Evolutionary conservation across 2,888 invertebrate genomes (phyloP).

Genomic region (Sympetrum striolatum): DNA sequence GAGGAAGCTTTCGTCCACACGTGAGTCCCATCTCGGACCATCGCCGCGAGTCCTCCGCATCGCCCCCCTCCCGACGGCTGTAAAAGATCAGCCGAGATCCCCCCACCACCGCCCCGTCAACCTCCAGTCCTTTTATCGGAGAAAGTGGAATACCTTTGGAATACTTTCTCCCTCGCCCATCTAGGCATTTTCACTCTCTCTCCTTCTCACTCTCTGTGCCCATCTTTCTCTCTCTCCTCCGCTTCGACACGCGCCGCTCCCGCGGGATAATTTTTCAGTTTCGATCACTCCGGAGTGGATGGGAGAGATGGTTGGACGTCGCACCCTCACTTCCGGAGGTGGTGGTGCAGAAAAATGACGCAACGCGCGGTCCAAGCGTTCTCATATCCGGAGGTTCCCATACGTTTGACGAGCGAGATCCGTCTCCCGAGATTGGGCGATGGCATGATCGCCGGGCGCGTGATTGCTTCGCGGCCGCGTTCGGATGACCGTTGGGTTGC

Average conservation of each 20-base stretch:
- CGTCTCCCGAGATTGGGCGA: too few species aligned
- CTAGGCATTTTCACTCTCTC: background rate
- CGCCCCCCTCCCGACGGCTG: background rate
- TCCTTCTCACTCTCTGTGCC: background rate
- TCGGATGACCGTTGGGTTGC: too few species aligned
- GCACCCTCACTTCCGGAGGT: too few species aligned
- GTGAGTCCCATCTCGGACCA: background rate
- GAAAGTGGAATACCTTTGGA: constrained; percentile 40
- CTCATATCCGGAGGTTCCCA: too few species aligned
- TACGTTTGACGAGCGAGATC: too few species aligned
- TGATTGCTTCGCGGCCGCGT: too few species aligned
- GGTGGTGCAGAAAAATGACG: too few species aligned
- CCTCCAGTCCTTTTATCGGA: constrained; percentile 21
- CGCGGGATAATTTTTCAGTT: background rate
- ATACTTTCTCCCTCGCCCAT: constrained; percentile 27
- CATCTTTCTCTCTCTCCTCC: background rate
- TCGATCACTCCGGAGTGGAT: background rate
- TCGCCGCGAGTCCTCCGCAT: background rate
- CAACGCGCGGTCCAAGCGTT: too few species aligned
- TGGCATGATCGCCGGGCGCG: too few species aligned
- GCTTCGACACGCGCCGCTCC: background rate
- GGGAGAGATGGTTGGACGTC: too few species aligned
- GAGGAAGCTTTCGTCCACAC: too few species aligned
- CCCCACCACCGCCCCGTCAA: background rate
- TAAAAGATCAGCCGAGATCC: background rate